phyloP scores from a whole-genome alignment of 2,888 invertebrate genomes.

The Drosophila rellima region DNA sequence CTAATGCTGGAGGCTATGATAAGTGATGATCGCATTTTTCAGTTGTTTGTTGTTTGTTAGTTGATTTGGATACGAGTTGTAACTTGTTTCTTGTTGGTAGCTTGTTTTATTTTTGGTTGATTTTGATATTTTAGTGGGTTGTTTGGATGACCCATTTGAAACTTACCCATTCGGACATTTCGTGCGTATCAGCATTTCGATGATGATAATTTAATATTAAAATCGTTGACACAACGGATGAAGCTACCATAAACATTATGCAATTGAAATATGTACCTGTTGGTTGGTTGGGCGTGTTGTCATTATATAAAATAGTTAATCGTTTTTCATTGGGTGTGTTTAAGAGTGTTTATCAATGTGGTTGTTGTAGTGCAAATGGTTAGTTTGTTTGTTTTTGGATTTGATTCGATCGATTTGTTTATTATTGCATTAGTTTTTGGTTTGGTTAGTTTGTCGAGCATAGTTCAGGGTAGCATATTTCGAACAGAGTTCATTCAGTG shows the following conservation, averaged over 20 bases:
- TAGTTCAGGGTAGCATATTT: slow-evolving; percentile 77
- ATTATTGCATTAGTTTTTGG: slow-evolving; percentile 35
- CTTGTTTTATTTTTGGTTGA: slow-evolving; percentile 47
- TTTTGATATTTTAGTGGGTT: slow-evolving; percentile 31
- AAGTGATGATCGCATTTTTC: slow-evolving; percentile 61
- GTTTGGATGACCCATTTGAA: slow-evolving; percentile 63
- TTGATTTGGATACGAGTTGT: slow-evolving; percentile 72
- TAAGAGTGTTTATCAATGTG: slow-evolving; percentile 24
- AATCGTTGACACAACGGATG: slow-evolving; percentile 98
- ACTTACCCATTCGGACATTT: slow-evolving; percentile 98
- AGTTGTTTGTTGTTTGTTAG: slow-evolving; percentile 58
- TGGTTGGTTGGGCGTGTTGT: slow-evolving; percentile 85
- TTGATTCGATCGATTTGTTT: slow-evolving; percentile 37
- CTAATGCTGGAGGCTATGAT: slow-evolving; percentile 48
- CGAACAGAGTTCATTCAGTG: slow-evolving; percentile 70
- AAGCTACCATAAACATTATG: slow-evolving; percentile 99
- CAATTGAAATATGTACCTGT: slow-evolving; percentile 99
- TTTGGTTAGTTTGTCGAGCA: slow-evolving; percentile 60
- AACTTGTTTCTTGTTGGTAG: slow-evolving; percentile 48
- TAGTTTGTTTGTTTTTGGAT: slow-evolving; percentile 41
- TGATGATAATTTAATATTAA: slow-evolving; percentile 99
- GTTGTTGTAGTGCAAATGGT: slow-evolving; percentile 58
- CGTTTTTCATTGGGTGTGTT: slow-evolving; percentile 47
- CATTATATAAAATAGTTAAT: slow-evolving; percentile 66
- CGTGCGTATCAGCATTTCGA: slow-evolving; percentile 97